Evolutionary conservation across 2,113 vertebrate genomes (phyloP).

Genomic region (Athene cunicularia): DNA sequence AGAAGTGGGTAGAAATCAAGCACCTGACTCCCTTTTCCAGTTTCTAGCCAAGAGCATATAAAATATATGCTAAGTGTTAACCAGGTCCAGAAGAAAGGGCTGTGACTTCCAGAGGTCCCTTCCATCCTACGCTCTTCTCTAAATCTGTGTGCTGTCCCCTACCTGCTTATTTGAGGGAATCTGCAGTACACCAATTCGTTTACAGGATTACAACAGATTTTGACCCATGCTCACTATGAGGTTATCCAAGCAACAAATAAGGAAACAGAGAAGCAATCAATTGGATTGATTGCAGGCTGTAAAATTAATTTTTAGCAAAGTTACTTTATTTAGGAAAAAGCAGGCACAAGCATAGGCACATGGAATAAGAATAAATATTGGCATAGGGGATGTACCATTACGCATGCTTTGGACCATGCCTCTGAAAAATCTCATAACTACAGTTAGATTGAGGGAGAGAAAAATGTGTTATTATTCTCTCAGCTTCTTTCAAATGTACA

Average conservation of each 20-base stretch:
- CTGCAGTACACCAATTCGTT: rapidly evolving
- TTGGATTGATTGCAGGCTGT: neutral
- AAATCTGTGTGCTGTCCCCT: neutral
- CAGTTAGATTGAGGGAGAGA: neutral
- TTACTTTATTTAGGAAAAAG: neutral
- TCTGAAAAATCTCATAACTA: neutral
- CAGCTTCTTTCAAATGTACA: neutral
- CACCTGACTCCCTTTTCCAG: neutral
- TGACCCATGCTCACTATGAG: neutral
- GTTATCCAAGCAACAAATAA: neutral
- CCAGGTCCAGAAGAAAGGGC: neutral
- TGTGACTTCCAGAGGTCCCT: neutral
- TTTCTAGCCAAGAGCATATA: neutral
- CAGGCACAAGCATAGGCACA: neutral
- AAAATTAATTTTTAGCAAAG: neutral
- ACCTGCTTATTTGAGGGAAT: neutral
- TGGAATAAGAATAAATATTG: neutral
- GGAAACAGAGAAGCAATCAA: neutral
- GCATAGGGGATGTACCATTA: neutral
- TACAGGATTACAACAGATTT: neutral
- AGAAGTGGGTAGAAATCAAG: neutral
- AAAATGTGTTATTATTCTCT: neutral
- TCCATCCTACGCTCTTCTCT: neutral
- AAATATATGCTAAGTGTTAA: neutral
- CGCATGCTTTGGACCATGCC: neutral